Conservation (phyloP, 2,888 invertebrate genomes). For the Lypha dubia region DNA sequence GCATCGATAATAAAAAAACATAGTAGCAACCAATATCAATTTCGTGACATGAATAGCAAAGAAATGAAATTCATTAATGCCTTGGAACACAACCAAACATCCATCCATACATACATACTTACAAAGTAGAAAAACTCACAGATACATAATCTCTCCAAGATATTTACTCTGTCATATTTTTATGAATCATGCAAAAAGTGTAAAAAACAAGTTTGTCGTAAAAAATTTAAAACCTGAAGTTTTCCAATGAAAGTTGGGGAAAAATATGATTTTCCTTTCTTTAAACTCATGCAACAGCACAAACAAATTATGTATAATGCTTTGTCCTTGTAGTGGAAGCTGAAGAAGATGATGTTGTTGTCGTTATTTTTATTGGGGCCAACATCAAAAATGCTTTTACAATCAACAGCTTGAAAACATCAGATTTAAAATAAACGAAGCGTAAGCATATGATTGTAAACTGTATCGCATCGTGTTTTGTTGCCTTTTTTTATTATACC, state of each 20-base stretch:
- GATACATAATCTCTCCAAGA: neutral
- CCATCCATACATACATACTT: neutral
- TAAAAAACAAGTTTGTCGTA: constrained; percentile 35
- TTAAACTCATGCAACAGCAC: neutral
- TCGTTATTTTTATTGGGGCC: constrained; percentile 21
- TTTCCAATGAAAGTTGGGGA: constrained; percentile 58
- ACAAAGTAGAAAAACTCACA: neutral
- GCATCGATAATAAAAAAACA: neutral
- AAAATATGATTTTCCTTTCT: constrained; percentile 54
- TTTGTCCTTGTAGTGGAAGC: constrained; percentile 20
- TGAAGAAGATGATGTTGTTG: neutral
- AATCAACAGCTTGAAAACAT: constrained; percentile 2
- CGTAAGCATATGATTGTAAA: constrained; percentile 64
- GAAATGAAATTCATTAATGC: constrained; percentile 50
- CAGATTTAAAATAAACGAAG: constrained; percentile 59
- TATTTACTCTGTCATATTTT: neutral
- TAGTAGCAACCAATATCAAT: constrained; percentile 17
- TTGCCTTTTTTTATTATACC: neutral
- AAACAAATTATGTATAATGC: neutral
- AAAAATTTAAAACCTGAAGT: constrained; percentile 48
- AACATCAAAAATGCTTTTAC: constrained; percentile 35
- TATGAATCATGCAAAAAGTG: constrained; percentile 12
- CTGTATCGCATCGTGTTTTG: constrained; percentile 35
- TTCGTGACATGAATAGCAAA: constrained; percentile 29
- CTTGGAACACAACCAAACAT: constrained; percentile 25